Evolutionary conservation across 2,113 vertebrate genomes (phyloP).

Genomic region (Narcine bancroftii): DNA sequence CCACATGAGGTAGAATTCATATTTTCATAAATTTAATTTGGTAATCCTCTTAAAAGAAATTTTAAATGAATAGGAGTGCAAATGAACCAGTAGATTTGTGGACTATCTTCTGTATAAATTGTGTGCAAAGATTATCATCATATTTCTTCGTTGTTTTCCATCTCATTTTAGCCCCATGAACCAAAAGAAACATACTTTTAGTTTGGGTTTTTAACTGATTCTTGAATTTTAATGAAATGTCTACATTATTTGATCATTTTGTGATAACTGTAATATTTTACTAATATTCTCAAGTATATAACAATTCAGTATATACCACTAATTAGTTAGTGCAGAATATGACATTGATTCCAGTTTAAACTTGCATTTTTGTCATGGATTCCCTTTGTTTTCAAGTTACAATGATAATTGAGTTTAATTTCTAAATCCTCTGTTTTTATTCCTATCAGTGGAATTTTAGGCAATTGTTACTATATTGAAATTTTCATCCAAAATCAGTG

Average conservation of each 20-base stretch:
- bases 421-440: background rate
- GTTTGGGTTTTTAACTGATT: background rate
- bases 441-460: background rate
- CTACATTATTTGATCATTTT: background rate
- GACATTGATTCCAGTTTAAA: background rate
- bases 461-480: background rate
- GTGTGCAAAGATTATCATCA: background rate
- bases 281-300: background rate
- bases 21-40: background rate
- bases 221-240: background rate
- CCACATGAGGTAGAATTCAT: background rate
- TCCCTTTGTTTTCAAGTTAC: background rate
- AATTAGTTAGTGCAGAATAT: background rate
- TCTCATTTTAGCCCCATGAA: background rate
- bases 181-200: background rate
- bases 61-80: background rate
- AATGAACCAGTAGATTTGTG: background rate
- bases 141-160: too few species aligned
- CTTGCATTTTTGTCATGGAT: background rate
- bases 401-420: background rate
- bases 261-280: background rate
- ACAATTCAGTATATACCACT: background rate
- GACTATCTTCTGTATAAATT: background rate
- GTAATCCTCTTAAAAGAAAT: background rate
- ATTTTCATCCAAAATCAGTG: background rate